A percentile compares a stretch with the other conserved stretches of the same genome.
Conservation (phyloP, 1,140 invertebrate species). For the Panulirus ornatus region DNA sequence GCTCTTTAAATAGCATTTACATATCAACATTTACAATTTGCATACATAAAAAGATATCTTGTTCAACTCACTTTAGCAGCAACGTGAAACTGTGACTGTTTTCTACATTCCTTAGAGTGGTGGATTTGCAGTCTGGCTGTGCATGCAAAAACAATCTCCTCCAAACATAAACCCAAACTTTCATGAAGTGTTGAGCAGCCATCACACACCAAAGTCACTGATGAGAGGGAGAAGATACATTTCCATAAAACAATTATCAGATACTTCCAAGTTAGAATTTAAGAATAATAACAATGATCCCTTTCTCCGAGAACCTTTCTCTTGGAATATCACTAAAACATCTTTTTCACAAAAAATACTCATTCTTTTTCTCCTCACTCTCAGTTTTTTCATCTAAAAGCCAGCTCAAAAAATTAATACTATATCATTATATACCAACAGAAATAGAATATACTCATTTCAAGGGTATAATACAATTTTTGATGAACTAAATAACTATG, state of each 20-base stretch:
- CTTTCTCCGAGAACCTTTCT: background rate
- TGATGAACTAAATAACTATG: too few species aligned
- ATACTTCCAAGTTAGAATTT: background rate
- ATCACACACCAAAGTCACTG: background rate
- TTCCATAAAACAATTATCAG: background rate
- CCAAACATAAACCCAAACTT: background rate
- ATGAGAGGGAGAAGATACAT: background rate
- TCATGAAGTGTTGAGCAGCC: background rate
- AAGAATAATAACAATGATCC: background rate
- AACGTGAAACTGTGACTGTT: background rate
- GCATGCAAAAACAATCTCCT: background rate
- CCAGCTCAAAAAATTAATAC: too few species aligned
- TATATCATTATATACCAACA: too few species aligned
- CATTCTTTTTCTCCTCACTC: too few species aligned
- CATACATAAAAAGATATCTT: background rate
- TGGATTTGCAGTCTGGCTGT: background rate
- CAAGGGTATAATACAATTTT: too few species aligned
- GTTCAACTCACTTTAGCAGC: conserved; percentile 1
- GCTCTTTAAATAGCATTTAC: background rate
- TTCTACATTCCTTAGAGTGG: background rate
- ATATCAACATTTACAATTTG: background rate
- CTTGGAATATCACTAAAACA: background rate
- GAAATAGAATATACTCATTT: too few species aligned
- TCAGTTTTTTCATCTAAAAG: too few species aligned
- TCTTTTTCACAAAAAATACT: background rate